Base-by-base conservation (phyloP, 2,888 invertebrate genomes). In the Amitus sp. region DNA sequence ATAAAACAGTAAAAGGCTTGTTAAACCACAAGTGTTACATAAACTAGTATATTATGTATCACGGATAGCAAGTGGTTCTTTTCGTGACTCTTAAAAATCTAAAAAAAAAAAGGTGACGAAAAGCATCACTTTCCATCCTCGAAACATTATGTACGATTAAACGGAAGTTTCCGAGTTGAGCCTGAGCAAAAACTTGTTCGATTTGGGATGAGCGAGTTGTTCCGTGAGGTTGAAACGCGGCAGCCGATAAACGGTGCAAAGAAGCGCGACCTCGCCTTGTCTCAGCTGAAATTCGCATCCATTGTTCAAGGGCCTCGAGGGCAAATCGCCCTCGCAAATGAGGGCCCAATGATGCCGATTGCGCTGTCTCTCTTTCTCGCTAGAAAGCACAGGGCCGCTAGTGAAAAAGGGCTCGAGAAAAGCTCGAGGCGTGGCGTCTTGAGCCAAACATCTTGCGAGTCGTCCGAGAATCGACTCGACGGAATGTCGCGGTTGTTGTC, bases 131-230 rank as follows among this genome's bases (percentile, higher is more conserved):
- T 7, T 7, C 23, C 23, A 7, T 33, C n/a, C 10, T 7, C 20
- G 13, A 53, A 45, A 43, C 34, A n/a, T n/a, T n/a, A n/a, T n/a
- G n/a, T n/a, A 27, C 20, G 6, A 20, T 66, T 91, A 98, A 83
- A 98, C 98, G 1, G 96, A 96, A 42, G 98, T 98, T 82, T 98
- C 98, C 0, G 97, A 97, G 79, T 96, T 98, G 42, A 98, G 85
- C 78, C 96, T 87, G 66, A 98, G 85, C 48, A 97, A 91, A 87
- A 98, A 98, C 80, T 96, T 93, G 83, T 97, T 96, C 74, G 92
- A 93, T 82, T 96, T 96, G 0, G 96, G 96, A 84, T 98, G 96
- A 12, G 97, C 93, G 0, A 97, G 93, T 82, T 98, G 96, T 80
- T 99, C 99, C 0, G 94, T 93, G 34, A 99, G 86, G 82, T 94